Evolutionary conservation across 2,888 invertebrate species (phyloP).

Genomic region (Cheilosia variabilis): DNA sequence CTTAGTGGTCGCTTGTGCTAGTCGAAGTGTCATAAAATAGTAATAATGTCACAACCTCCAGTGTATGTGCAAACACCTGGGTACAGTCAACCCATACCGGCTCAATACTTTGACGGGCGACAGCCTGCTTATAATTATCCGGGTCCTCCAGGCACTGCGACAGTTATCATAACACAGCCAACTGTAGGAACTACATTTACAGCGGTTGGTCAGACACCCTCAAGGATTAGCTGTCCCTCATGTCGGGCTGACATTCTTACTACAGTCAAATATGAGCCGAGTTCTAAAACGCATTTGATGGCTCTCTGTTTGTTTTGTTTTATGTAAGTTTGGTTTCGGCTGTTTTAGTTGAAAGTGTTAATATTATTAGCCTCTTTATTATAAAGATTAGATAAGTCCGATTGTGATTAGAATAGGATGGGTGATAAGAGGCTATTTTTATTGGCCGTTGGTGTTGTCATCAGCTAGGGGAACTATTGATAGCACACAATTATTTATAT

Average conservation of each 20-base stretch:
- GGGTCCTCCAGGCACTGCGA: slow-evolving; percentile 21
- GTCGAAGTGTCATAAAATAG: background rate
- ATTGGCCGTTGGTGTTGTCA: background rate
- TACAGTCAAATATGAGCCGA: slow-evolving; percentile 78
- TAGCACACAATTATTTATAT: too few species aligned
- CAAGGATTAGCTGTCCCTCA: slow-evolving; percentile 82
- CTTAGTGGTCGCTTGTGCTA: slow-evolving; percentile 8
- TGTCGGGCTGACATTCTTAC: slow-evolving; percentile 83
- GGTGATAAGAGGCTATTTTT: slow-evolving; percentile 8
- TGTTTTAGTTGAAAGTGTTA: background rate
- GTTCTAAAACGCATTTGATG: slow-evolving; percentile 71
- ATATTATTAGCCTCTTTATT: background rate
- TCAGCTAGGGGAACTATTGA: background rate
- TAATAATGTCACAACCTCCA: slow-evolving; percentile 51
- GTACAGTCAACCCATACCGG: slow-evolving; percentile 52
- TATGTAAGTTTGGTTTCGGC: slow-evolving; percentile 70
- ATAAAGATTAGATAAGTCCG: background rate
- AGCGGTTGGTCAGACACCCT: slow-evolving; percentile 78
- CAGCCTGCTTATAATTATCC: slow-evolving; percentile 27
- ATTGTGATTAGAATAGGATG: background rate
- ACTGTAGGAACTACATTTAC: background rate
- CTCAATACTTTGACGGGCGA: slow-evolving; percentile 48
- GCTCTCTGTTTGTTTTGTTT: slow-evolving; percentile 73
- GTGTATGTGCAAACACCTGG: slow-evolving; percentile 68
- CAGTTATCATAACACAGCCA: slow-evolving; percentile 62